Percentiles rank a stretch among this genome's conserved stretches.
Conservation (phyloP, 2,797 vertebrate genomes). For the Clamator glandarius region DNA sequence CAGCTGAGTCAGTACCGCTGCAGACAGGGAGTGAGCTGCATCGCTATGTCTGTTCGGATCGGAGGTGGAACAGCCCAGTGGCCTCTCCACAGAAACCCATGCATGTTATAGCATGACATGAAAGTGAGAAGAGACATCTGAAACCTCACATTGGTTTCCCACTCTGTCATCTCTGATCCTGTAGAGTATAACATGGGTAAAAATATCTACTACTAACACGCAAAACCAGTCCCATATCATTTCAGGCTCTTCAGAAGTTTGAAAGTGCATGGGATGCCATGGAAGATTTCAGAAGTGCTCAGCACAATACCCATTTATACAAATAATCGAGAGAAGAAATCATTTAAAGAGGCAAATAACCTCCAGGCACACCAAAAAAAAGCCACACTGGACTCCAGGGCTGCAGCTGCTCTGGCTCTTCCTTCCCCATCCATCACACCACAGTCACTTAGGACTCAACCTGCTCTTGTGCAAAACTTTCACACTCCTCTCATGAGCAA, state of each 20-base stretch:
- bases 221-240: neutral
- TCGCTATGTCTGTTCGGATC: accelerated
- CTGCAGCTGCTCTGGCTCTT: neutral
- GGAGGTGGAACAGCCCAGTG: neutral
- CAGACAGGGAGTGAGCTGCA: neutral
- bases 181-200: neutral
- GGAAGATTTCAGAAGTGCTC: neutral
- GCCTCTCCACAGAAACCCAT: neutral
- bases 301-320: neutral
- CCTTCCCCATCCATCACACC: neutral
- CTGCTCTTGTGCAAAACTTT: neutral
- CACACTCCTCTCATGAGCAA: neutral
- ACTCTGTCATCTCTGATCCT: neutral
- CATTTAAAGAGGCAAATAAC: neutral
- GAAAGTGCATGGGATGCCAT: neutral
- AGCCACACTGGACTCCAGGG: too few species aligned
- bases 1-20: accelerated
- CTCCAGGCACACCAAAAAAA: neutral
- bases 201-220: neutral
- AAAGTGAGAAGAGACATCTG: neutral
- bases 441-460: neutral
- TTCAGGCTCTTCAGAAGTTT: neutral
- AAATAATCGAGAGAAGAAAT: neutral
- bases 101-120: neutral
- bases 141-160: neutral